These are phyloP conservation scores for Toxotes lorentzi DNA, from an alignment of 2,797 vertebrate species.

Conservation along the genomic window DNA sequence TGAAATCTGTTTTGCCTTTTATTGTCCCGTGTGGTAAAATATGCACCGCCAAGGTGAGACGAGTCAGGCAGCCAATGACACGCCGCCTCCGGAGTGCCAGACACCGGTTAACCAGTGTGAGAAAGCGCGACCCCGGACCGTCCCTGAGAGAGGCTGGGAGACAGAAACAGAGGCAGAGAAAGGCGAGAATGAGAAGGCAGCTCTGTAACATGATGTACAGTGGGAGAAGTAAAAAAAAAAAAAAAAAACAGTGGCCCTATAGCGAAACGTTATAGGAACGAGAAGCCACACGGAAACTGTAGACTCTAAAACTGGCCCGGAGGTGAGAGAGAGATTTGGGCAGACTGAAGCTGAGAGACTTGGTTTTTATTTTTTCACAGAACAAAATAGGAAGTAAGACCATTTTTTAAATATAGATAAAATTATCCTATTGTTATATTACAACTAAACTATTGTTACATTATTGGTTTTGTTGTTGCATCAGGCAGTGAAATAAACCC, in stretches of 20 bases:
- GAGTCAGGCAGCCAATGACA: slow-evolving; percentile 83
- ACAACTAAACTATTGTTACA: not conserved
- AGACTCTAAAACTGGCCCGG: slow-evolving; percentile 50
- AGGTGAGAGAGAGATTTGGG: slow-evolving; percentile 30
- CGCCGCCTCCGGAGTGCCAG: slow-evolving; percentile 74
- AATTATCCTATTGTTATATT: no score
- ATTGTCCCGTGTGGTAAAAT: slow-evolving; percentile 84
- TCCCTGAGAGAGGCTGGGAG: slow-evolving; percentile 59
- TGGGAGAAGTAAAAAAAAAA: slow-evolving; percentile 39
- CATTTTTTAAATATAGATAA: slow-evolving; percentile 11
- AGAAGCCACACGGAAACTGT: slow-evolving; percentile 64
- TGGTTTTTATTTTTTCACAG: slow-evolving; percentile 23
- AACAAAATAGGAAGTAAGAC: not conserved
- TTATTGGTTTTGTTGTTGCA: slow-evolving; percentile 5
- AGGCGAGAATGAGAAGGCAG: slow-evolving; percentile 52
- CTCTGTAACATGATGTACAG: slow-evolving; percentile 62
- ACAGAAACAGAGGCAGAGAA: slow-evolving; percentile 43
- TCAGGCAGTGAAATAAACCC: slow-evolving; percentile 2
- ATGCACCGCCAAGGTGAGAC: slow-evolving; percentile 84
- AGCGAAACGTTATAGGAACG: slow-evolving; percentile 55
- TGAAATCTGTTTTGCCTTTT: slow-evolving; percentile 87
- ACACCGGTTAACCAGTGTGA: slow-evolving; percentile 80
- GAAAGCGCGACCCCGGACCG: slow-evolving; percentile 59
- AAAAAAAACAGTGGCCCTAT: slow-evolving; percentile 36
- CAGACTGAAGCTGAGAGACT: slow-evolving; percentile 32